Evolutionary conservation across 2,113 vertebrate genomes (phyloP).

Genomic region (Mesembrinibis cayennensis): DNA sequence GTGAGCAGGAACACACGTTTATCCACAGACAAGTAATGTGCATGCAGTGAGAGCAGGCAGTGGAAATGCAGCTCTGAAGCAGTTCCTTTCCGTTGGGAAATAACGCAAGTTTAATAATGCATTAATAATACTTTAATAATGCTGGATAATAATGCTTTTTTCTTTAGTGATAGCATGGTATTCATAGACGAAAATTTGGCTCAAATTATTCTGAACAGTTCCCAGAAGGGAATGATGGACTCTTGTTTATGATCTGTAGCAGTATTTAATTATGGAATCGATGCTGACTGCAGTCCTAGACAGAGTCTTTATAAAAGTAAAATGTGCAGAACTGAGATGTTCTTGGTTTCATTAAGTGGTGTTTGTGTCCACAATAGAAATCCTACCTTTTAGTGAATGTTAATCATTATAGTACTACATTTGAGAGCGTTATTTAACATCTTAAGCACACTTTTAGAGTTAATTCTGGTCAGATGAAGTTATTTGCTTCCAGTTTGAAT

Average conservation of each 20-base stretch:
- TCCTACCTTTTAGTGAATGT: background rate
- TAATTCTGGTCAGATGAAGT: slow-evolving; percentile 39
- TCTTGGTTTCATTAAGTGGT: background rate
- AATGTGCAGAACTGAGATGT: background rate
- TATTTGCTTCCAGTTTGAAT: slow-evolving; percentile 14
- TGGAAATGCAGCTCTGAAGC: background rate
- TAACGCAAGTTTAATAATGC: background rate
- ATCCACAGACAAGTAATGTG: background rate
- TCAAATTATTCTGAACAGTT: background rate
- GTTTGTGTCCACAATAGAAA: background rate
- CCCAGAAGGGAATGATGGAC: background rate
- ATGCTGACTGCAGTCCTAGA: background rate
- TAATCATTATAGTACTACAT: background rate
- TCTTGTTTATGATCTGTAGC: background rate
- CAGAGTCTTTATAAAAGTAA: background rate
- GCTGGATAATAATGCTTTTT: background rate
- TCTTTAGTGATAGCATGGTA: background rate
- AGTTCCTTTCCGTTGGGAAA: background rate
- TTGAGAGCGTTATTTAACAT: background rate
- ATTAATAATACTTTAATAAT: slow-evolving; percentile 2
- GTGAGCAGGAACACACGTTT: background rate
- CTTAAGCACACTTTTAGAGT: background rate
- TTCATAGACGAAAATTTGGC: background rate
- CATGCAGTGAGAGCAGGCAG: background rate
- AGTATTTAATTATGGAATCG: background rate